These are phyloP conservation scores for Melanophora roralis DNA, from an alignment of 2,888 invertebrate genomes.

Conservation along the genomic window DNA sequence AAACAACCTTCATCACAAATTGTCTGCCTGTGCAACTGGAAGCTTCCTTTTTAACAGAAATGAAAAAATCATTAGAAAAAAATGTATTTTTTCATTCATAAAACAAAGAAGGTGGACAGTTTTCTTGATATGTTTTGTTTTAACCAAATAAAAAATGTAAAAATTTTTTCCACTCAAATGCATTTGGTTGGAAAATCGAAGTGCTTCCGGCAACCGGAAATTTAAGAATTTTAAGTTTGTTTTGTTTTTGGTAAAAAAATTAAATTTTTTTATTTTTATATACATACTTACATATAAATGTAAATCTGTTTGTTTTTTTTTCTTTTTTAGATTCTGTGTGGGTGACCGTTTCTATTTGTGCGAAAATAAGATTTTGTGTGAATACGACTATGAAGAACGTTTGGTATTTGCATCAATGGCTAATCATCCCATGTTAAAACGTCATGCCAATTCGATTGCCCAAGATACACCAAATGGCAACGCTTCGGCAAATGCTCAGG, in stretches of 20 bases:
- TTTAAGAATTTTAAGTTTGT: constrained; percentile 53
- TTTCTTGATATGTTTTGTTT: constrained; percentile 21
- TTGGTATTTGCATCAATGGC: constrained; percentile 97
- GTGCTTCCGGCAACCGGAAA: constrained; percentile 60
- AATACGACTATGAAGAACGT: constrained; percentile 97
- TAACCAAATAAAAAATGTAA: constrained; percentile 14
- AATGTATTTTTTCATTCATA: constrained; percentile 5
- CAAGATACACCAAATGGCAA: constrained; percentile 74
- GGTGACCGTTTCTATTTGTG: constrained; percentile 97
- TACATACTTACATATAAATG: not conserved
- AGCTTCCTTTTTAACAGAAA: constrained; percentile 39
- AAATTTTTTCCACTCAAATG: constrained; percentile 36
- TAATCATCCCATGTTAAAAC: constrained; percentile 84
- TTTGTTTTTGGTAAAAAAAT: no score
- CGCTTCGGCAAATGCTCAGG: constrained; percentile 66
- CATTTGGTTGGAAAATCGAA: constrained; percentile 56
- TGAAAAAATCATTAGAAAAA: constrained; percentile 20
- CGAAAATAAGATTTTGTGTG: constrained; percentile 98
- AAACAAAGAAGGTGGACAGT: constrained; percentile 26
- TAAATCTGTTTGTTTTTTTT: constrained; percentile 14
- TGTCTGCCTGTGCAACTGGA: constrained; percentile 33
- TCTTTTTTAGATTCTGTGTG: constrained; percentile 92
- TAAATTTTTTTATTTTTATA: not conserved
- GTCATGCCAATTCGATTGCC: constrained; percentile 75
- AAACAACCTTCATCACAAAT: constrained; percentile 54